Conservation (phyloP, 2,113 vertebrate species). For the Laticauda colubrina region DNA sequence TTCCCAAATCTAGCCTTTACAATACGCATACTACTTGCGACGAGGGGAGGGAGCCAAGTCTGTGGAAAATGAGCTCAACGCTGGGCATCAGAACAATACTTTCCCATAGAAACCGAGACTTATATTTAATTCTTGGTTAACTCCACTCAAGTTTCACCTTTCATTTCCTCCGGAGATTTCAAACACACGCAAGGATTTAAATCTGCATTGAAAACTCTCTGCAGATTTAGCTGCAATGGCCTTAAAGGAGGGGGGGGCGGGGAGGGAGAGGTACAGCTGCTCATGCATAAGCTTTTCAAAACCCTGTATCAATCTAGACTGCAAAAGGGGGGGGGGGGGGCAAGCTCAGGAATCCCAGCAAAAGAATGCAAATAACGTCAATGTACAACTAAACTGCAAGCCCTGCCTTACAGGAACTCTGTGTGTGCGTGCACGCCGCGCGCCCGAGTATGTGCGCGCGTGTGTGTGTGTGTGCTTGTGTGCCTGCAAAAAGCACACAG, state of each 20-base stretch:
- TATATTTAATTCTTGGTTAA: conserved; percentile 68
- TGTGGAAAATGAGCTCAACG: conserved; percentile 69
- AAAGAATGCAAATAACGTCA: conserved; percentile 77
- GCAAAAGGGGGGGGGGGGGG: conserved; percentile 65
- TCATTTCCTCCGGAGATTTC: conserved; percentile 55
- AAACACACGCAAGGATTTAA: conserved; percentile 40
- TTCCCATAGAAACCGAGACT: conserved; percentile 69
- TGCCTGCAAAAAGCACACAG: conserved; percentile 68
- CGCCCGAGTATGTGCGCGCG: conserved; percentile 61
- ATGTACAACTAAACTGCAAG: conserved; percentile 74
- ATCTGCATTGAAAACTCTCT: conserved; percentile 48
- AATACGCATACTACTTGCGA: conserved; percentile 56
- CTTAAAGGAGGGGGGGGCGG: conserved; percentile 12
- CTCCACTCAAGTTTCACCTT: conserved; percentile 71
- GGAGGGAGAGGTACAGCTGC: conserved; percentile 17
- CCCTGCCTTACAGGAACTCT: conserved; percentile 87
- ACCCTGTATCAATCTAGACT: conserved; percentile 65
- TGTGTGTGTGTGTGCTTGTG: neutral
- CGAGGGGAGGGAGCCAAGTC: conserved; percentile 22
- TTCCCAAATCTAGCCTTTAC: conserved; percentile 26
- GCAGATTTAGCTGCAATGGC: conserved; percentile 40
- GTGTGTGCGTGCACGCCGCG: conserved; percentile 66
- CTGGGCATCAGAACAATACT: conserved; percentile 62
- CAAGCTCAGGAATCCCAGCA: conserved; percentile 68
- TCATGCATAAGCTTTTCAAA: conserved; percentile 61